A percentile compares a stretch with the other conserved stretches of the same genome.
phyloP scores from a whole-genome alignment of 2,797 vertebrate genomes.

The Pangasius macronema region DNA sequence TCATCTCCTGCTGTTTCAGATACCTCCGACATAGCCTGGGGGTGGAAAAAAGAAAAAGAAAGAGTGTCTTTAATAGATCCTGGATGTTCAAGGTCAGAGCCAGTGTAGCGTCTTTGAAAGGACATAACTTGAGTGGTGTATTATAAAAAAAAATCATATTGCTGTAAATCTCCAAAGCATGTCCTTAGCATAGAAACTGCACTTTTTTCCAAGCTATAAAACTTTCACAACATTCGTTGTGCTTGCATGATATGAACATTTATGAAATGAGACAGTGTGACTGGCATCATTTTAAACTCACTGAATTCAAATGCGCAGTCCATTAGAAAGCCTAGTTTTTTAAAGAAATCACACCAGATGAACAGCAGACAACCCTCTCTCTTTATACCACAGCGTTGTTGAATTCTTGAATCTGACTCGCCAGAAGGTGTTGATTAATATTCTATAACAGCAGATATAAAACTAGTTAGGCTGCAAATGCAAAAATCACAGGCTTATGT shows the following conservation, averaged over 20 bases:
- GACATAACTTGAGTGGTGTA: not conserved
- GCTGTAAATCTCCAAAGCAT: not conserved
- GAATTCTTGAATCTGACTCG: not conserved
- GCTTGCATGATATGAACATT: not conserved
- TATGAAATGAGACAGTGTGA: not conserved
- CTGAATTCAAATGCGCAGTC: not conserved
- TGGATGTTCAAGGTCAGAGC: not conserved
- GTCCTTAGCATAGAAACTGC: not conserved
- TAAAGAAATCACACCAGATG: not conserved
- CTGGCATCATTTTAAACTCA: not conserved
- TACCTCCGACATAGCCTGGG: conserved; percentile 67
- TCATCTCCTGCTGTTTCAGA: conserved; percentile 60
- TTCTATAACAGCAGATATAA: not conserved
- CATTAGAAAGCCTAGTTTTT: not conserved
- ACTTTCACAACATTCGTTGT: not conserved
- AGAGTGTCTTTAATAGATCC: not conserved
- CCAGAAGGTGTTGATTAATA: not conserved
- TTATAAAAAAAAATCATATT: not conserved
- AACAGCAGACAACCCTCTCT: not conserved
- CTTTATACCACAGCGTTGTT: no score
- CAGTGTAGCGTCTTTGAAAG: not conserved
- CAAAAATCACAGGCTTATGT: not conserved
- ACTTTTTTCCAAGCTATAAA: not conserved
- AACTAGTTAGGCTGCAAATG: not conserved
- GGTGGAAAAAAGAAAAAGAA: not conserved